Conservation (phyloP, 2,888 invertebrate species). For the Pterobdella sp. region DNA sequence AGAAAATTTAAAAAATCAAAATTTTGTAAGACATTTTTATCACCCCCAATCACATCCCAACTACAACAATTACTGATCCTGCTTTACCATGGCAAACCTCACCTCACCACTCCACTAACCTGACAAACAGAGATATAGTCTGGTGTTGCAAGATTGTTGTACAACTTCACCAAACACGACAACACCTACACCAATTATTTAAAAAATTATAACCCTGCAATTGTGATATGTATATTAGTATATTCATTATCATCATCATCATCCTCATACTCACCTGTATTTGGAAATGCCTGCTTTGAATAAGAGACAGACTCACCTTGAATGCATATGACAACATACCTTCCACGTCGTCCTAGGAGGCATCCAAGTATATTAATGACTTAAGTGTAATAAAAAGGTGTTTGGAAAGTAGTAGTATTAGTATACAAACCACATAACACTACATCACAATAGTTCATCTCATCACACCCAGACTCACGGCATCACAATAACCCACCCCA, state of each 20-base stretch:
- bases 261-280: slow-evolving; percentile 43
- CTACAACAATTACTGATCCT: no score
- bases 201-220: no score
- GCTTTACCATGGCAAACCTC: no score
- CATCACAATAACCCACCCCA: neutral
- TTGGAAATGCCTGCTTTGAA: slow-evolving; percentile 86
- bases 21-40: neutral
- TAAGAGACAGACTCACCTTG: slow-evolving; percentile 88
- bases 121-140: slow-evolving; percentile 94
- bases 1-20: neutral
- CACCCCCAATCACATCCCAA: neutral
- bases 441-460: no score
- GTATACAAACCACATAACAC: no score
- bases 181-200: no score
- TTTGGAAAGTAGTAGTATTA: no score
- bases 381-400: no score
- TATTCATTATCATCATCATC: neutral
- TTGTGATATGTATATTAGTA: no score
- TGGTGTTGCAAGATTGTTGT: slow-evolving; percentile 76
- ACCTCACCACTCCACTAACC: slow-evolving; percentile 37
- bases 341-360: slow-evolving; percentile 66
- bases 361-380: no score
- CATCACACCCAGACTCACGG: neutral
- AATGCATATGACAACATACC: slow-evolving; percentile 90
- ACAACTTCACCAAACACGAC: slow-evolving; percentile 77